Evolutionary conservation across 2,797 vertebrate species (phyloP).

Genomic region (Spinus olivaceus): DNA sequence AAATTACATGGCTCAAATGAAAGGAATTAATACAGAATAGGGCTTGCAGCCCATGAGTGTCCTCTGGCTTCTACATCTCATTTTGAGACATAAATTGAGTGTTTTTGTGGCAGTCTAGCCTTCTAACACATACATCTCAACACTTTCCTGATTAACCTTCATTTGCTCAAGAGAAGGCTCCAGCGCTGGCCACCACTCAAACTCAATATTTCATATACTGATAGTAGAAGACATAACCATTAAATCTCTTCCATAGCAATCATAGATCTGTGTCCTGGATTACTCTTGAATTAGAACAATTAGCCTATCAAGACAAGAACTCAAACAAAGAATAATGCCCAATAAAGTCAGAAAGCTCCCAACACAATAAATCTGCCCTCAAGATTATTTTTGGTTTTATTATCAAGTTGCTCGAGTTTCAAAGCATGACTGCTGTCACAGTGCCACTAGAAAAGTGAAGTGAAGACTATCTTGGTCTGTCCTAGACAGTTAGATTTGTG

Average conservation of each 20-base stretch:
- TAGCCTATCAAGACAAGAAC: not conserved
- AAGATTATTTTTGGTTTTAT: not conserved
- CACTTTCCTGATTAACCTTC: not conserved
- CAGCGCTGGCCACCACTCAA: not conserved
- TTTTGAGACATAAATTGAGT: not conserved
- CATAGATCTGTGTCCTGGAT: not conserved
- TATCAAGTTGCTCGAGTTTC: not conserved
- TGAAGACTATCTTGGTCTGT: not conserved
- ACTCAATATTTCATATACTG: not conserved
- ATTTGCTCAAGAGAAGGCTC: not conserved
- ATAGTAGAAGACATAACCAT: not conserved
- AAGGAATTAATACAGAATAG: not conserved
- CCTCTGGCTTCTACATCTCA: not conserved
- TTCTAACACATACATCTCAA: not conserved
- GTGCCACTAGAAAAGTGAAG: not conserved
- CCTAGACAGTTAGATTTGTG: not conserved
- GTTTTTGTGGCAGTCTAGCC: not conserved
- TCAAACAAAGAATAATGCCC: not conserved
- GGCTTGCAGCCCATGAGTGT: not conserved
- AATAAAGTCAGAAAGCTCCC: not conserved
- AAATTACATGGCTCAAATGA: not conserved
- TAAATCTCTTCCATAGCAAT: not conserved
- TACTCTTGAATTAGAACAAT: not conserved
- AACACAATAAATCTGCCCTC: not conserved
- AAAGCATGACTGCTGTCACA: not conserved